A percentile compares a stretch with the other conserved stretches of the same genome.
These are phyloP conservation scores for Trichonephila inaurata DNA, from an alignment of 1,140 invertebrate species.

Conservation along the genomic window DNA sequence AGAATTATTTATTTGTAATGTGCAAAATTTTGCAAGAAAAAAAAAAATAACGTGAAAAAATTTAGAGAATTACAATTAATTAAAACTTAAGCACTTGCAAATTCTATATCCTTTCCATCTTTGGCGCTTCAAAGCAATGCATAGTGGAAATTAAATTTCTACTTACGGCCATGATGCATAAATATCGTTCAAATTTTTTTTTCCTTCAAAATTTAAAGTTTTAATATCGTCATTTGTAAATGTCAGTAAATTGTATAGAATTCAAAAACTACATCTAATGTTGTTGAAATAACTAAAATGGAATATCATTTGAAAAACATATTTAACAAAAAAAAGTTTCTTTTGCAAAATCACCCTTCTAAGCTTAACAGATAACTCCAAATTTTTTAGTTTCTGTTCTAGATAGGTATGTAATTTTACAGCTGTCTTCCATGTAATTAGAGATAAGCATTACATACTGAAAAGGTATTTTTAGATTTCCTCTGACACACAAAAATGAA, in stretches of 20 bases:
- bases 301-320: neutral
- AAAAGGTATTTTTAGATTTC: neutral
- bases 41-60: too few species aligned
- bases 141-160: neutral
- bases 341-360: neutral
- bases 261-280: neutral
- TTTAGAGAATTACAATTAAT: too few species aligned
- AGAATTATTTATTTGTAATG: too few species aligned
- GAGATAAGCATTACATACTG: neutral
- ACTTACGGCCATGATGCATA: constrained; percentile 5
- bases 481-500: neutral
- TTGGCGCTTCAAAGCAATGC: too few species aligned
- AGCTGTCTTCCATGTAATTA: neutral
- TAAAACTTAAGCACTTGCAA: too few species aligned
- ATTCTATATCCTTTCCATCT: too few species aligned
- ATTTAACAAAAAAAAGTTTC: neutral
- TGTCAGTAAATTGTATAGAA: neutral
- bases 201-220: neutral
- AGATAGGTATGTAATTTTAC: constrained; percentile 34
- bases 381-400: neutral
- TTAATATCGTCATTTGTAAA: neutral
- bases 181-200: too few species aligned
- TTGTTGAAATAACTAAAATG: neutral
- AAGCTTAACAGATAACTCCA: neutral
- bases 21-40: too few species aligned